Evolutionary conservation across 2,113 vertebrate species (phyloP), one percentile per base, ranked within the genome.

Genomic region (Xiphophorus hellerii): DNA sequence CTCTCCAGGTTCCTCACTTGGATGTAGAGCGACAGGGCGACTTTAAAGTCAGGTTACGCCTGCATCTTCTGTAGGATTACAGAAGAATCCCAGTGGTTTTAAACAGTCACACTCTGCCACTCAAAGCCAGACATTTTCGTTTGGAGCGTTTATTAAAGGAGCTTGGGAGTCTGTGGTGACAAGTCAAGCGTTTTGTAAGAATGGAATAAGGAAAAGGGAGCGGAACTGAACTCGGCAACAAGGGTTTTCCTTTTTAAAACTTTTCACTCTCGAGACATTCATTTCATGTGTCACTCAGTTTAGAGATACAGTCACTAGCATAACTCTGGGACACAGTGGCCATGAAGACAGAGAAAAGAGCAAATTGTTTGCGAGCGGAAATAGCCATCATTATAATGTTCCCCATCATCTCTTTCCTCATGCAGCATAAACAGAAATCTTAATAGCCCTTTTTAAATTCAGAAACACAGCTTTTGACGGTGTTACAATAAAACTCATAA

Each of bases 31-130:
- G 76, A 84, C 80, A 72, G 78, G 74, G 76, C 66, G 35, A 85
- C 80, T 91, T 90, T 84, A 91, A 91, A 90, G 84, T 76, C 76
- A 71, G 90, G 88, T 83, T 89, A 76, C 39, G 85, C 83, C 78
- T 66, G 85, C 69, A 69, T 82, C 78, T 89, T 90, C 83, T 30
- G 81, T 58, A 78, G 92, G 90, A 93, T 93, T 92, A 92, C 88
- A 77, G 70, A 78, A 85, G 76, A 88, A 92, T 91, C 91, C 90
- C 90, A 79, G 10, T 73, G 88, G 90, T 92, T 91, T 92, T 90
- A 89, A 87, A 85, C 88, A 92, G 90, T 93, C 92, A 93, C 93
- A 92, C 92, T 92, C 92, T 85, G 91, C 89, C 88, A 89, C 90
- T 91, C 92, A 92, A 90, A 93, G 83, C 88, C 60, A 84, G 87